Percentiles rank a stretch among this genome's conserved stretches.
phyloP scores from a whole-genome alignment of 2,888 invertebrate species.

The Diaprepes abbreviatus region DNA sequence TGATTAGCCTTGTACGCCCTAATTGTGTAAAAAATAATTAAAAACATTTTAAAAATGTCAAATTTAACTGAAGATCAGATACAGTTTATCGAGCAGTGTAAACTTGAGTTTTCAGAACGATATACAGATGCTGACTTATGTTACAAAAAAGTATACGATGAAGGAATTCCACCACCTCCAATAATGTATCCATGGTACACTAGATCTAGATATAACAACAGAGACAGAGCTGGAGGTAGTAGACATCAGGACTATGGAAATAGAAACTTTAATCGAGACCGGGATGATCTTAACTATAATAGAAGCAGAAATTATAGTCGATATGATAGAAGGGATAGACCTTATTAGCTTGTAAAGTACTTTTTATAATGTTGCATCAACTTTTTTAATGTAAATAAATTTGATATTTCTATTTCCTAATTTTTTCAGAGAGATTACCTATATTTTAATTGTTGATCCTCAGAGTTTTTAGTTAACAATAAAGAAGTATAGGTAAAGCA shows the following conservation, averaged over 20 bases:
- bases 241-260: conserved; percentile 25
- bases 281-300: conserved; percentile 10
- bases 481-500: too few relatives aligned
- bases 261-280: conserved; percentile 12
- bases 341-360: conserved; percentile 10
- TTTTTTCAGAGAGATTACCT: too few relatives aligned
- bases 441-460: too few relatives aligned
- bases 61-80: conserved; percentile 63
- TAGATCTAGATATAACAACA: conserved; percentile 49
- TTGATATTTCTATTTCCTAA: too few relatives aligned
- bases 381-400: too few relatives aligned
- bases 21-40: too few relatives aligned
- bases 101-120: conserved; percentile 65
- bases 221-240: conserved; percentile 38
- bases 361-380: too few relatives aligned
- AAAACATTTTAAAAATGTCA: too few relatives aligned
- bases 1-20: too few relatives aligned
- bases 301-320: conserved; percentile 26
- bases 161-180: conserved; percentile 64
- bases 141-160: conserved; percentile 63
- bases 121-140: conserved; percentile 66
- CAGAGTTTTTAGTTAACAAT: too few relatives aligned
- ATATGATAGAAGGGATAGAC: conserved; percentile 31
- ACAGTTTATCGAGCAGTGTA: conserved; percentile 66
- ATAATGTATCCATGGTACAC: conserved; percentile 66